Base-by-base conservation (phyloP, 2,888 invertebrate species). In the Papilio gigon region DNA sequence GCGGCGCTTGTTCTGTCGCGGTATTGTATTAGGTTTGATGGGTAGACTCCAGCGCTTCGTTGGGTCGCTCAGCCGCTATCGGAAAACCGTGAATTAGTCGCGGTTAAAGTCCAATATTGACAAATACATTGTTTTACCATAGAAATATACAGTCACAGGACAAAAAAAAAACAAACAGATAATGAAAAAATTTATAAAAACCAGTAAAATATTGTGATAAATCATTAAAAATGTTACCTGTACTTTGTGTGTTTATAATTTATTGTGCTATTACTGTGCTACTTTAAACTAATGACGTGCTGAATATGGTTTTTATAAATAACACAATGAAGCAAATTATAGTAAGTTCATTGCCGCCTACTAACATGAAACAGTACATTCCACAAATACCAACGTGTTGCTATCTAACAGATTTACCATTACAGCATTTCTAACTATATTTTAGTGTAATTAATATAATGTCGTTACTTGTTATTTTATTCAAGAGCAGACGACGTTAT, bases 21-120 rank as follows among this genome's bases (percentile, higher is more conserved):
- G 84, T 44, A 85, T 68, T 53, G 87, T 84, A 84, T 82, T 83
- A 74, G 82, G 77, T 80, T 82, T 85, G 80, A 84, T 76, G 50
- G 92, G 92, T 60, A 92, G 85, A 76, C 92, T 92, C 91, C 92
- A 92, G 22, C 92, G 85, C 78, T 89, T 90, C 73, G 83, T 84
- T 72, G 85, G 78, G 76, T 89, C 89, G 71, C 84, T 80, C 83
- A 87, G 86, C 76, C 89, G 89, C 92, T 92, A 88, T 66, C 71
- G 82, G 80, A 84, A 77, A 84, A 80, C 75, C 72, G 73, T 69
- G 72, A 74, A 72, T 72, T 72, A 71, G 71, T 71, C 67, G 71
- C 68, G 64, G 59, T 61, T 72, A 75, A 74, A 81, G 81, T 81
- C 82, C 82, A 82, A 82, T 82, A 82, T 81, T 79, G 82, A 82